Conservation (phyloP, 2,888 invertebrate genomes). For the Disparrhopalites patrizii region DNA sequence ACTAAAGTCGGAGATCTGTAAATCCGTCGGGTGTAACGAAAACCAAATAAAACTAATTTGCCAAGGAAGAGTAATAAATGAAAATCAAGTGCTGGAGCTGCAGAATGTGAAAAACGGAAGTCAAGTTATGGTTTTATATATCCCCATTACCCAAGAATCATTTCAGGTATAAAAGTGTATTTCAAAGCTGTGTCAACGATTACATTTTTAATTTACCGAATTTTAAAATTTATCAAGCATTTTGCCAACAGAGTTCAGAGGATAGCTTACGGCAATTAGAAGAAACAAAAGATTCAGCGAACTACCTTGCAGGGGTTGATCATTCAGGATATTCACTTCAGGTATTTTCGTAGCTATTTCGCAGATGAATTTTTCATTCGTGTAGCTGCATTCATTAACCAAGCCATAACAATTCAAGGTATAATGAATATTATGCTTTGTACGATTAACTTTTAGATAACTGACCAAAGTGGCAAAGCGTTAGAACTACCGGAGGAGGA, state of each 20-base stretch:
- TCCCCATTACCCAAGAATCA: conserved; percentile 52
- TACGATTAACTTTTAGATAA: conserved; percentile 1
- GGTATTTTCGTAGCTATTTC: too few species aligned
- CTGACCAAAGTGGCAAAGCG: conserved; percentile 57
- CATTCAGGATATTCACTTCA: conserved; percentile 35
- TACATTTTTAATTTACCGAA: too few species aligned
- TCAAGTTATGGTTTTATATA: conserved; percentile 63
- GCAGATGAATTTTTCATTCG: neutral
- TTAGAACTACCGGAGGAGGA: conserved; percentile 68
- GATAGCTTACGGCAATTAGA: conserved; percentile 43
- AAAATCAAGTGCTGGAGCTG: conserved; percentile 54
- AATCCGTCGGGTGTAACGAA: conserved; percentile 31
- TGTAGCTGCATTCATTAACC: neutral
- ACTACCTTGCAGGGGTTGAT: conserved; percentile 50
- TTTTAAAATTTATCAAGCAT: neutral
- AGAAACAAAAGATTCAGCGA: conserved; percentile 49
- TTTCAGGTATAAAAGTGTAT: conserved; percentile 49
- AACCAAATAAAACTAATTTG: conserved; percentile 63
- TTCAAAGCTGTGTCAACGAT: too few species aligned
- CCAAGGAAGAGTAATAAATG: conserved; percentile 63
- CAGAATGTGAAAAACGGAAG: conserved; percentile 67
- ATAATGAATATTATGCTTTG: neutral
- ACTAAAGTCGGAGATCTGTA: conserved; percentile 58
- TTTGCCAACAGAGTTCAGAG: conserved; percentile 40
- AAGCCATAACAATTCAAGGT: neutral